Evolutionary conservation across 2,797 vertebrate species (phyloP), one percentile per base, ranked within the genome.

Genomic region (Strix occidentalis): DNA sequence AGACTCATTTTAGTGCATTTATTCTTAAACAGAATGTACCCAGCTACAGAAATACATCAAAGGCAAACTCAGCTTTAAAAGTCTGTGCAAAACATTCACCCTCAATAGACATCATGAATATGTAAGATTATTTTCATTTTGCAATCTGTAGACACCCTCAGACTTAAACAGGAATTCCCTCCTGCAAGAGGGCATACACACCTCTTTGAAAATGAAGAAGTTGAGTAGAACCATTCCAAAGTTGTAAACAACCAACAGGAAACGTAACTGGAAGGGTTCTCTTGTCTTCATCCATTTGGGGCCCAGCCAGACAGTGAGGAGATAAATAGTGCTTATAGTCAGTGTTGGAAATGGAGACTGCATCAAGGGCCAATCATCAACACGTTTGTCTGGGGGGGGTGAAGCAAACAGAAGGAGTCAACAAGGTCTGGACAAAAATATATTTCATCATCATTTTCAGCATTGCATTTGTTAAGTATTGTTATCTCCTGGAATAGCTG

Each of bases 151-250:
- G 33, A 48, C 35, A 64, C n/a, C 21, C 43, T 93, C 77, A 84
- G 63, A 77, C 41, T 65, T 60, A 48, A 72, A 19, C 3, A 89
- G 81, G 70, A 76, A 89, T 46, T 78, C 37, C 61, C 65, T 63
- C 86, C 37, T 61, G 46, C 5, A 6, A 41, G 64, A 68, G 24
- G 63, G 46, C 43, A 94, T 91, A 97, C 97, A 41, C 90, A 99
- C 99, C 99, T 99, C 99, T 98, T 99, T 99, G 97, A 99, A 99
- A 98, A 99, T 99, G 98, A 99, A 99, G 97, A 99, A 98, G 98
- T 99, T 99, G 95, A 99, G 98, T 96, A 99, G 98, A 98, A 99
- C 99, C 99, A 99, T 99, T 90, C 99, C 99, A 97, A 99, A 99
- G 98, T 99, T 99, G 98, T 99, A 99, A 97, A 98, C 57, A 71